Base-by-base conservation (phyloP, 2,797 vertebrate species). In the Aldrovandia affinis region DNA sequence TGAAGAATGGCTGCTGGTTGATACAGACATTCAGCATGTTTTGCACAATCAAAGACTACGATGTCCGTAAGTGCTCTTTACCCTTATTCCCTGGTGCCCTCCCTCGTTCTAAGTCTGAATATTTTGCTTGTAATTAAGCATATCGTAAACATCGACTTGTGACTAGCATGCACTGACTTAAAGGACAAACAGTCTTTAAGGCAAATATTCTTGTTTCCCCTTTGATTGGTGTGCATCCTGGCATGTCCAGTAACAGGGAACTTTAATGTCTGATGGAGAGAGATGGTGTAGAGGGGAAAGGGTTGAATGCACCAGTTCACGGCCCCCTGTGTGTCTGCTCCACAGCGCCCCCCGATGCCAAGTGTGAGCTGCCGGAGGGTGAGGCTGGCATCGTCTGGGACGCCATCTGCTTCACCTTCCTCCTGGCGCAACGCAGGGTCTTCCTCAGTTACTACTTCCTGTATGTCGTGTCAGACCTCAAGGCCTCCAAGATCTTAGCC, bases 381-480 rank as follows among this genome's bases (percentile, higher is more conserved):
- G 96, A 97, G 85, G 95, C 93, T 0, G 96, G 96, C 6, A 94
- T 96, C 0, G 91, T 96, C 22, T 96, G 96, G 96, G 96, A 96
- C 22, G 94, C 94, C 0, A 92, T 94, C 82, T 95, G 95, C 84
- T 95, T 96, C 88, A 93, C 89, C 2, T 94, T 96, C 81, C 94
- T 97, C 55, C 90, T 96, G 86, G 92, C 90, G 8, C 96, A 96
- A 88, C 88, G 92, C 42, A 92, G 93, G 52, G 90, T 95, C 59
- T 96, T 97, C 86, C 94, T 94, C 84, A 97, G 96, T 88, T 96
- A 95, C 87, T 95, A 96, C 84, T 96, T 95, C 88, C 94, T 96
- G n/a, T 95, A 94, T 0, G 89, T 95, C 73, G 95, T 95, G 59
- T 95, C 95, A 15, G 94, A 97, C 83, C 92, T 94, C 83, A 96